phyloP scores from a whole-genome alignment of 2,113 vertebrate genomes.

The Oreochromis niloticus region DNA sequence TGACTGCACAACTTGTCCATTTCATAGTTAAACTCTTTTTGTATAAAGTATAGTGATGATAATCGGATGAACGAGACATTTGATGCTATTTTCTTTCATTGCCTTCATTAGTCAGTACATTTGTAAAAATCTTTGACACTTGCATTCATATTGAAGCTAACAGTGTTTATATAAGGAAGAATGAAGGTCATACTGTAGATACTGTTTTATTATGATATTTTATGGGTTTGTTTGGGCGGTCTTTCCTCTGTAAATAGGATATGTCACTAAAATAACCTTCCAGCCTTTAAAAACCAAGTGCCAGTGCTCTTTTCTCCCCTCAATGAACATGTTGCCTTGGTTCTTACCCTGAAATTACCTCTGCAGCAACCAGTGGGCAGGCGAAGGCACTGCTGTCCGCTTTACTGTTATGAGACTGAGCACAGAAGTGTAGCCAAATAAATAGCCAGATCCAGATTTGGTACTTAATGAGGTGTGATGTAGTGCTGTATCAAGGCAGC shows the following conservation, averaged over 20 bases:
- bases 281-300: background rate
- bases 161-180: background rate
- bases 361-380: background rate
- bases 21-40: background rate
- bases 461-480: constrained; percentile 47
- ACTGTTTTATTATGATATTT: background rate
- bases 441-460: constrained; percentile 30
- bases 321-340: background rate
- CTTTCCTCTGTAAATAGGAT: background rate
- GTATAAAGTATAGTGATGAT: background rate
- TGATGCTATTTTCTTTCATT: background rate
- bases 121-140: background rate
- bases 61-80: background rate
- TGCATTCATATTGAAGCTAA: background rate
- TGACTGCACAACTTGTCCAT: background rate
- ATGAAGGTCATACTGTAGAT: background rate
- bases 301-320: background rate
- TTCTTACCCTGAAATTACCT: constrained; percentile 26
- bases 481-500: background rate
- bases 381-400: background rate
- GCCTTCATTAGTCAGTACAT: background rate
- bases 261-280: background rate
- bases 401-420: background rate
- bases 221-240: background rate
- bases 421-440: constrained; percentile 1